Percentiles rank a stretch among this genome's conserved stretches.
Evolutionary conservation across 1,140 invertebrate species (phyloP).

Genomic region (Drosophila varians): DNA sequence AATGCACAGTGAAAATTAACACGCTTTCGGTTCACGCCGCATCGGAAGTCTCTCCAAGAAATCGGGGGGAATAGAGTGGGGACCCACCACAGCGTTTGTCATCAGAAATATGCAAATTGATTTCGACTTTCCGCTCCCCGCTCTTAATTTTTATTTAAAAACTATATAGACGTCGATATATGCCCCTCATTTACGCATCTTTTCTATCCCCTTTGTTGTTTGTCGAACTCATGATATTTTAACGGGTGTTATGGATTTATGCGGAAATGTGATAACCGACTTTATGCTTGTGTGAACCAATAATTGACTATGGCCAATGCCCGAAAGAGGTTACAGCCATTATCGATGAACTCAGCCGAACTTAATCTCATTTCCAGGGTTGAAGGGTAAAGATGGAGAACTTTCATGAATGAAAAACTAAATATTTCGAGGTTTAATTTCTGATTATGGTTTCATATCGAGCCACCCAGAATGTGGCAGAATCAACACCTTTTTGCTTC

Average conservation of each 20-base stretch:
- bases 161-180: conserved; percentile 12
- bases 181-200: conserved; percentile 46
- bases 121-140: conserved; percentile 25
- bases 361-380: conserved; percentile 21
- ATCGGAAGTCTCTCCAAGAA: conserved; percentile 43
- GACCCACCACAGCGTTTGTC: conserved; percentile 75
- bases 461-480: conserved; percentile 51
- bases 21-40: conserved; percentile 78
- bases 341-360: conserved; percentile 7
- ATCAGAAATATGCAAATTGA: conserved; percentile 72
- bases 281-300: conserved; percentile 74
- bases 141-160: conserved; percentile 3
- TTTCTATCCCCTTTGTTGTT: too few species aligned
- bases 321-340: conserved; percentile 7
- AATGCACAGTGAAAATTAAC: conserved; percentile 82
- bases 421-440: neutral
- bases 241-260: conserved; percentile 72
- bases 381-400: neutral
- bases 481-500: conserved; percentile 74
- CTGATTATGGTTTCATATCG: conserved; percentile 36
- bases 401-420: neutral
- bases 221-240: conserved; percentile 70
- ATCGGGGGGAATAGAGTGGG: neutral
- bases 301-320: conserved; percentile 65
- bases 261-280: conserved; percentile 68